Percentiles rank a stretch among this genome's conserved stretches.
Evolutionary conservation across 2,888 invertebrate genomes (phyloP).

Genomic region (Caenorhabditis afra): DNA sequence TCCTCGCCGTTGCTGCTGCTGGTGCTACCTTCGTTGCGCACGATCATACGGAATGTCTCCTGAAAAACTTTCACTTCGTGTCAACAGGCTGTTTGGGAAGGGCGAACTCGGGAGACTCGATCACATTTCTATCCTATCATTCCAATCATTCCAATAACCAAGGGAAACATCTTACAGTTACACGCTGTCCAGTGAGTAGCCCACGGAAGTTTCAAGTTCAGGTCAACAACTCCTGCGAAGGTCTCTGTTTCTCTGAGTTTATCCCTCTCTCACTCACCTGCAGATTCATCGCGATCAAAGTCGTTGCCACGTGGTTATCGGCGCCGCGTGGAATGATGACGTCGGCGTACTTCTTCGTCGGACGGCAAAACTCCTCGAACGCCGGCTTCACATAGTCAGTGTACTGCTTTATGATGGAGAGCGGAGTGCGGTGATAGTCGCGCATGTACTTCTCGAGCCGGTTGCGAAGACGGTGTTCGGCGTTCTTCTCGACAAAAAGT

Average conservation of each 20-base stretch:
- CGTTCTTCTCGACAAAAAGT: conserved; percentile 98
- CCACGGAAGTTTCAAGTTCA: conserved; percentile 17
- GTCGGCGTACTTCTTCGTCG: conserved; percentile 99
- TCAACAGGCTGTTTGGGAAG: neutral
- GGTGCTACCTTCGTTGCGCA: conserved; percentile 12
- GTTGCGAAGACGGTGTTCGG: conserved; percentile 95
- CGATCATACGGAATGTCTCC: conserved; percentile 59
- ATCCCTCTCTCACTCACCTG: conserved; percentile 83
- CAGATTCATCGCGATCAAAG: conserved; percentile 96
- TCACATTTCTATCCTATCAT: conserved; percentile 20
- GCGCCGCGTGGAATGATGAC: conserved; percentile 99
- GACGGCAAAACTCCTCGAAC: conserved; percentile 87
- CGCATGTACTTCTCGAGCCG: conserved; percentile 83
- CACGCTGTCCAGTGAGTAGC: conserved; percentile 16
- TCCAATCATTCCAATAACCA: neutral
- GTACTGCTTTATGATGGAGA: conserved; percentile 46
- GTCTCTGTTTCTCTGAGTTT: neutral
- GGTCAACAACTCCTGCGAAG: conserved; percentile 30
- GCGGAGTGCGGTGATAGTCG: conserved; percentile 83
- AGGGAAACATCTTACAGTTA: conserved; percentile 24
- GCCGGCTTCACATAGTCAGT: conserved; percentile 95
- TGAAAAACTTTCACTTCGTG: conserved; percentile 19
- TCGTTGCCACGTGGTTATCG: conserved; percentile 95
- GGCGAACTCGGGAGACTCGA: neutral
- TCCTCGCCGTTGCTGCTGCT: conserved; percentile 8